These are phyloP conservation scores for Melanerpes aurifrons DNA, from an alignment of 2,113 vertebrate species.

Conservation along the genomic window DNA sequence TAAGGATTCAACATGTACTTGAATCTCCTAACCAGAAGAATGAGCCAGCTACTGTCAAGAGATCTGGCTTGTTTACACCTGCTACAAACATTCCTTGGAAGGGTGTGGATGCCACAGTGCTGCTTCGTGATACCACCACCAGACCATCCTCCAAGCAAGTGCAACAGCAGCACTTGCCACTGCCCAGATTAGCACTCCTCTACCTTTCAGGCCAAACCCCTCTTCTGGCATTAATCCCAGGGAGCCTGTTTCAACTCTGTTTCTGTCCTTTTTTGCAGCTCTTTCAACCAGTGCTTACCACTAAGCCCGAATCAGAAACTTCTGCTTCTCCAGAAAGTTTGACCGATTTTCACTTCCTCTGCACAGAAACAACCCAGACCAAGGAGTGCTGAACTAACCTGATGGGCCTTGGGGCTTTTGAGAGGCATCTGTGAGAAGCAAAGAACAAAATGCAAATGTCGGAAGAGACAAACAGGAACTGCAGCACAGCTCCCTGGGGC, in stretches of 20 bases:
- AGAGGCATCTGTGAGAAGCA: background rate
- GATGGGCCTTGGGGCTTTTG: background rate
- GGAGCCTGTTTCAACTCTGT: background rate
- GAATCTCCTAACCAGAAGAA: background rate
- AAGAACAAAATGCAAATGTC: background rate
- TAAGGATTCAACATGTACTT: background rate
- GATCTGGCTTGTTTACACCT: background rate
- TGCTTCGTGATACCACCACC: background rate
- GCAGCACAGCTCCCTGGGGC: background rate
- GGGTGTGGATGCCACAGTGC: background rate
- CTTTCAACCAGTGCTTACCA: background rate
- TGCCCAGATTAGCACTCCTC: background rate
- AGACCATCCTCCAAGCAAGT: background rate
- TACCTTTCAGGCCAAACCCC: background rate
- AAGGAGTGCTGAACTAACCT: background rate
- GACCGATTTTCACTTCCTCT: conserved; percentile 23
- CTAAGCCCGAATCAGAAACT: background rate
- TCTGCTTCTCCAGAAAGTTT: background rate
- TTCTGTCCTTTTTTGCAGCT: background rate
- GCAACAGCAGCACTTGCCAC: background rate
- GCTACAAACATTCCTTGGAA: background rate
- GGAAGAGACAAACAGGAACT: background rate
- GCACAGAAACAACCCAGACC: background rate
- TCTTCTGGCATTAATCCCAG: background rate
- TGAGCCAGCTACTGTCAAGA: background rate